Percentiles rank a stretch among this genome's conserved stretches.
These are phyloP conservation scores for Diploptera punctata DNA, from an alignment of 2,888 invertebrate genomes.

Conservation along the genomic window DNA sequence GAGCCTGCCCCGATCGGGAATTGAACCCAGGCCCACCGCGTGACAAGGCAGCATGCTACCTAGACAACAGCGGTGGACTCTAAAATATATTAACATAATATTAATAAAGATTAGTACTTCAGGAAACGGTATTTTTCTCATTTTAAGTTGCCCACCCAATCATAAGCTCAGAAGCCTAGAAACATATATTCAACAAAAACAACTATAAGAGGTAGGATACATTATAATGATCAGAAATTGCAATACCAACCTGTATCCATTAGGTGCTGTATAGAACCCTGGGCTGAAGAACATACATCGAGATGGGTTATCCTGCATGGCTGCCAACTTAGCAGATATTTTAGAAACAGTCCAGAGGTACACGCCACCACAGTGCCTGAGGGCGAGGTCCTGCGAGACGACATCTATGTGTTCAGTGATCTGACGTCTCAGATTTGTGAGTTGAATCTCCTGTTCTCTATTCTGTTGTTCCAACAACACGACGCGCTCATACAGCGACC, in stretches of 20 bases:
- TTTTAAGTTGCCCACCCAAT: too few species aligned
- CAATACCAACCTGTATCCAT: constrained; percentile 75
- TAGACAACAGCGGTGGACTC: too few species aligned
- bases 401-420: constrained; percentile 64
- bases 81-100: too few species aligned
- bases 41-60: too few species aligned
- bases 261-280: constrained; percentile 85
- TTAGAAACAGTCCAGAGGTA: constrained; percentile 82
- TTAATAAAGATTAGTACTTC: too few species aligned
- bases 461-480: constrained; percentile 81
- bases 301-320: constrained; percentile 55
- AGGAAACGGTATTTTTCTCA: too few species aligned
- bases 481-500: constrained; percentile 76
- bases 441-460: constrained; percentile 78
- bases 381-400: constrained; percentile 57
- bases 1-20: too few species aligned
- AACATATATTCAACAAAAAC: too few species aligned
- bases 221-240: too few species aligned
- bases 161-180: too few species aligned
- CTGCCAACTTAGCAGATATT: constrained; percentile 69
- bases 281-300: constrained; percentile 80
- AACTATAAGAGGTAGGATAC: too few species aligned
- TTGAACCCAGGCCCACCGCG: too few species aligned
- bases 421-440: constrained; percentile 65
- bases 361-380: constrained; percentile 78